Conservation (phyloP, 2,797 vertebrate genomes). For the Epinephelus malabaricus region DNA sequence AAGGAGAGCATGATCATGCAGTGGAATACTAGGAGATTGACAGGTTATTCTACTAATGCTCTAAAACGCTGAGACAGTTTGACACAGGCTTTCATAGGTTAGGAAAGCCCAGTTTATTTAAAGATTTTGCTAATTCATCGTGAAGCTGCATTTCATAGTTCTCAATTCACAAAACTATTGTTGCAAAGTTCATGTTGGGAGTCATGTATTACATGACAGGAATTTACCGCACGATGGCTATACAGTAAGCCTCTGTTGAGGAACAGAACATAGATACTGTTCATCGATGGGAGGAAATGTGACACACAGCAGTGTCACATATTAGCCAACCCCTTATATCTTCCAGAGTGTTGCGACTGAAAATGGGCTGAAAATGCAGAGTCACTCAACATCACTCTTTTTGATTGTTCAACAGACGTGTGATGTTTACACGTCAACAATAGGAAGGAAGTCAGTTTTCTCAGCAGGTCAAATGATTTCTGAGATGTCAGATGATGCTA, state of each 20-base stretch:
- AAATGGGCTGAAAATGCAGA: slow-evolving; percentile 18
- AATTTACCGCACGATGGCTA: slow-evolving; percentile 2
- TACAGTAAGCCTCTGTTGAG: slow-evolving; percentile 21
- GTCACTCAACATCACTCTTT: slow-evolving; percentile 6
- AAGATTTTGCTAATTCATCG: slow-evolving; percentile 40
- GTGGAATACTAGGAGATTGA: neutral
- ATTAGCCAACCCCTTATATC: slow-evolving; percentile 28
- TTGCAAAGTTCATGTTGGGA: neutral
- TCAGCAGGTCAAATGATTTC: neutral
- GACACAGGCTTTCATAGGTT: neutral
- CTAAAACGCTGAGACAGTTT: slow-evolving; percentile 2
- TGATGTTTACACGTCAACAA: neutral
- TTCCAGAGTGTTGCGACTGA: slow-evolving; percentile 17
- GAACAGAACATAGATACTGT: slow-evolving; percentile 40
- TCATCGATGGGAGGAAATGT: slow-evolving; percentile 57
- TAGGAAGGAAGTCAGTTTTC: neutral
- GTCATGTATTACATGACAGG: neutral
- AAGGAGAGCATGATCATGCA: neutral
- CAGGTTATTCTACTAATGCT: neutral
- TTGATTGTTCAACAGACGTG: neutral
- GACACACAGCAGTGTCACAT: slow-evolving; percentile 36
- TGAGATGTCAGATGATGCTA: neutral
- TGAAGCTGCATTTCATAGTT: slow-evolving; percentile 42
- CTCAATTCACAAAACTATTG: slow-evolving; percentile 31
- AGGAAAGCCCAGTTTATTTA: slow-evolving; percentile 19